A percentile compares a stretch with the other conserved stretches of the same genome.
Conservation (phyloP, 1,140 invertebrate genomes). For the Zaprionus kolodkinae region DNA sequence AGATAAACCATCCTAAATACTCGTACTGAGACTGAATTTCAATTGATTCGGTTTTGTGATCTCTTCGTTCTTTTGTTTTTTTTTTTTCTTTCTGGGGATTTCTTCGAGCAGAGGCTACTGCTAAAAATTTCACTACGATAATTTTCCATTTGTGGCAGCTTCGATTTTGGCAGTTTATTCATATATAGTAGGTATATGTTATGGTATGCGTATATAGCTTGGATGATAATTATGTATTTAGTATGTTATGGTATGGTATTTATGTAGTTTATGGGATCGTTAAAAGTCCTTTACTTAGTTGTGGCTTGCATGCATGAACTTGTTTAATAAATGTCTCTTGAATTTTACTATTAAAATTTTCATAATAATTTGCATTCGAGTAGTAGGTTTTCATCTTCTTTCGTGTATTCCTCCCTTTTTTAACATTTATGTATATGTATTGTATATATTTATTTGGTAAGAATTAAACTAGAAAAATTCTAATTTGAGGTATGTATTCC, state of each 20-base stretch:
- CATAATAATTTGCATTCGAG: slow-evolving; percentile 64
- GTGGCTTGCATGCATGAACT: slow-evolving; percentile 62
- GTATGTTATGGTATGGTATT: slow-evolving; percentile 36
- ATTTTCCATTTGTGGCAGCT: slow-evolving; percentile 59
- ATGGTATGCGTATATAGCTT: slow-evolving; percentile 47
- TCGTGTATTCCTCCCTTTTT: slow-evolving; percentile 48
- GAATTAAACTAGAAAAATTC: slow-evolving; percentile 83
- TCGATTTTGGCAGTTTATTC: slow-evolving; percentile 68
- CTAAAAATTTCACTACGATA: slow-evolving; percentile 59
- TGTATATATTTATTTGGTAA: slow-evolving; percentile 64
- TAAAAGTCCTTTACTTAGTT: slow-evolving; percentile 53
- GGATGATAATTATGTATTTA: slow-evolving; percentile 32
- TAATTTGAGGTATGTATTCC: slow-evolving; percentile 83
- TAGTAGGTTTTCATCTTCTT: slow-evolving; percentile 44
- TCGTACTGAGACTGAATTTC: slow-evolving; percentile 44
- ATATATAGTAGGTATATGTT: slow-evolving; percentile 50
- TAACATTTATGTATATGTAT: slow-evolving; percentile 76
- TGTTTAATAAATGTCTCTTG: slow-evolving; percentile 75
- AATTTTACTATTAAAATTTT: slow-evolving; percentile 81
- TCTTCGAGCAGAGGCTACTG: slow-evolving; percentile 36
- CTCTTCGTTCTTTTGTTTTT: slow-evolving; percentile 17
- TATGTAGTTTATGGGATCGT: slow-evolving; percentile 42
- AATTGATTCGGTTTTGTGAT: slow-evolving; percentile 30
- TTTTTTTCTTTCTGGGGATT: background rate
- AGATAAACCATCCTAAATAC: slow-evolving; percentile 48